Conservation (phyloP, 2,888 invertebrate species). For the Acleris sparsana region DNA sequence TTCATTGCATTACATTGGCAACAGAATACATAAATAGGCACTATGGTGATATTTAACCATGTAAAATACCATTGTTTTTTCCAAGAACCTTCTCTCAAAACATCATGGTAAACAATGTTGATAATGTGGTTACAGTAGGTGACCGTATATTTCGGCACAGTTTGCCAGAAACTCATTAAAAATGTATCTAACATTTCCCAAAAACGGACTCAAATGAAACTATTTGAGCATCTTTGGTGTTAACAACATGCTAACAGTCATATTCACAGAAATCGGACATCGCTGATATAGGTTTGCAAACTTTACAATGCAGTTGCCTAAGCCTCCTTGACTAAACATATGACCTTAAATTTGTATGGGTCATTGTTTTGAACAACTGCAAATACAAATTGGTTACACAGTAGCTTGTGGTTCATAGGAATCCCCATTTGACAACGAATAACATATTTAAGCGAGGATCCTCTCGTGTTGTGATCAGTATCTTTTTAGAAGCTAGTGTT, state of each 20-base stretch:
- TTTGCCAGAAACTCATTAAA: neutral
- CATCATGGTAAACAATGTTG: too few relatives aligned
- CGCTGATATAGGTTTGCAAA: constrained; percentile 12
- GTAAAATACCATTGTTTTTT: too few relatives aligned
- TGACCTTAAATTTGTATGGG: neutral
- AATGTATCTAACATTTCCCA: neutral
- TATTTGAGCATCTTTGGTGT: constrained; percentile 13
- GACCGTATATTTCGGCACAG: neutral
- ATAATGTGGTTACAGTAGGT: too few relatives aligned
- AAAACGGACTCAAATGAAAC: neutral
- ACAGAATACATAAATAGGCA: neutral
- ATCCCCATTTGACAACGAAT: constrained; percentile 12
- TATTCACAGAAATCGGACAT: constrained; percentile 23
- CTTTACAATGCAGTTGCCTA: neutral
- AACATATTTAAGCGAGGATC: constrained; percentile 23
- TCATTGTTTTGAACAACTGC: constrained; percentile 5
- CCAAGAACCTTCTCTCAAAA: too few relatives aligned
- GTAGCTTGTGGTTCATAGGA: constrained; percentile 6
- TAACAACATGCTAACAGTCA: constrained; percentile 17
- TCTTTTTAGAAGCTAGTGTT: constrained; percentile 12
- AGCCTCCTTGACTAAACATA: too few relatives aligned
- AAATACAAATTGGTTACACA: constrained; percentile 5
- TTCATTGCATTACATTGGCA: neutral
- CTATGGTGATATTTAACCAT: too few relatives aligned
- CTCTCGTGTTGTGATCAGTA: constrained; percentile 10